Conservation (phyloP, 1,140 invertebrate species). For the Drosophila oshimai region DNA sequence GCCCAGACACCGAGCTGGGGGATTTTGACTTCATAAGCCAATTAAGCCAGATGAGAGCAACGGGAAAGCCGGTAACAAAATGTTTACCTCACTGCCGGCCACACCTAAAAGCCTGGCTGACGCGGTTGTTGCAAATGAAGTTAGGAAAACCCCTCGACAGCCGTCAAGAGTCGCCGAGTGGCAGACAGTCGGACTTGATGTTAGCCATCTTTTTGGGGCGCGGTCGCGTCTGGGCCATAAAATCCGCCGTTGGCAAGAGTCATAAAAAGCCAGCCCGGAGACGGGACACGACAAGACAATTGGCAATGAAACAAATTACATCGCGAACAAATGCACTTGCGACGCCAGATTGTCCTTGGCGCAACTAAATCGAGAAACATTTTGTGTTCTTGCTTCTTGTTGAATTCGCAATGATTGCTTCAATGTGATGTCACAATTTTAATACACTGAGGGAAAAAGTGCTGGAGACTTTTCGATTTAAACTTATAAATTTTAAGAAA, state of each 20-base stretch:
- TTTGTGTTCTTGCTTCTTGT: slow-evolving; percentile 12
- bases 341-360: slow-evolving; percentile 18
- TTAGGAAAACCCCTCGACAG: slow-evolving; percentile 35
- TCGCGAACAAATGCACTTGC: slow-evolving; percentile 55
- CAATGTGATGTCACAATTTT: slow-evolving; percentile 30
- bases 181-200: slow-evolving; percentile 11
- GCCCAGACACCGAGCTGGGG: slow-evolving; percentile 24
- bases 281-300: slow-evolving; percentile 65
- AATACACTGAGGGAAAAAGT: not conserved
- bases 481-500: too few species aligned
- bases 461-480: not conserved
- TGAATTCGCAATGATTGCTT: slow-evolving; percentile 28
- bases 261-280: slow-evolving; percentile 63
- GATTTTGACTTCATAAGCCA: slow-evolving; percentile 45
- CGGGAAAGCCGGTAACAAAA: not conserved
- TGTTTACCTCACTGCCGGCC: slow-evolving; percentile 15
- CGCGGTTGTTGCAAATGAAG: slow-evolving; percentile 66
- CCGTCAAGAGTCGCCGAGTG: slow-evolving; percentile 32
- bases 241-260: slow-evolving; percentile 67
- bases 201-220: slow-evolving; percentile 2
- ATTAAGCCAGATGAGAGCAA: slow-evolving; percentile 50
- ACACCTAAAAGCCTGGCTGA: slow-evolving; percentile 55
- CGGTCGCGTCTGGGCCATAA: slow-evolving; percentile 63
- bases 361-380: slow-evolving; percentile 10
- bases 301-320: slow-evolving; percentile 76